These are phyloP conservation scores for Dendrolimus houi DNA, from an alignment of 2,888 invertebrate genomes.

Conservation along the genomic window DNA sequence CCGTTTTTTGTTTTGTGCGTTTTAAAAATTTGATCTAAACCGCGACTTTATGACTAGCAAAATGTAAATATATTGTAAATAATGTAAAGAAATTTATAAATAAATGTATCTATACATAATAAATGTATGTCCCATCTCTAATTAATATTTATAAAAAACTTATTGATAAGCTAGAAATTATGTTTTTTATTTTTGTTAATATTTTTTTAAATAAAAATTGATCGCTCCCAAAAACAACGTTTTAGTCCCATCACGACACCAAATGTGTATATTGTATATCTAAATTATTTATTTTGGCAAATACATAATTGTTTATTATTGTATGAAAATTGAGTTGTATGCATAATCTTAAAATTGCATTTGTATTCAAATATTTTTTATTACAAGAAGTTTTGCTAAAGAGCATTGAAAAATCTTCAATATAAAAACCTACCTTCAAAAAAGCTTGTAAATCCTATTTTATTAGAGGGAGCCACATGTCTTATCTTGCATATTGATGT, in stretches of 20 bases:
- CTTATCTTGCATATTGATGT: too few relatives aligned
- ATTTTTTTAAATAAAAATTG: slow-evolving; percentile 25
- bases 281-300: slow-evolving; percentile 24
- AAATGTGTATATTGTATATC: slow-evolving; percentile 29
- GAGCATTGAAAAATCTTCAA: too few relatives aligned
- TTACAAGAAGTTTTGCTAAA: too few relatives aligned
- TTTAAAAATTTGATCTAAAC: too few relatives aligned
- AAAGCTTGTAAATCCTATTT: too few relatives aligned
- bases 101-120: slow-evolving; percentile 49
- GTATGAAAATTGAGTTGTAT: neutral
- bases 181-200: slow-evolving; percentile 47
- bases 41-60: neutral
- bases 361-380: too few relatives aligned
- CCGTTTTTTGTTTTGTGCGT: too few relatives aligned
- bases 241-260: slow-evolving; percentile 41
- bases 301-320: neutral
- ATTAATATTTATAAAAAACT: too few relatives aligned
- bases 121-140: slow-evolving; percentile 21
- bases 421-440: too few relatives aligned
- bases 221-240: slow-evolving; percentile 37
- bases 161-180: too few relatives aligned
- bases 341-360: neutral
- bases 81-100: slow-evolving; percentile 42
- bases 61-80: slow-evolving; percentile 51
- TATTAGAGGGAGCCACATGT: too few relatives aligned